Conservation (phyloP, 2,888 invertebrate genomes). For the Lycaena phlaeas region DNA sequence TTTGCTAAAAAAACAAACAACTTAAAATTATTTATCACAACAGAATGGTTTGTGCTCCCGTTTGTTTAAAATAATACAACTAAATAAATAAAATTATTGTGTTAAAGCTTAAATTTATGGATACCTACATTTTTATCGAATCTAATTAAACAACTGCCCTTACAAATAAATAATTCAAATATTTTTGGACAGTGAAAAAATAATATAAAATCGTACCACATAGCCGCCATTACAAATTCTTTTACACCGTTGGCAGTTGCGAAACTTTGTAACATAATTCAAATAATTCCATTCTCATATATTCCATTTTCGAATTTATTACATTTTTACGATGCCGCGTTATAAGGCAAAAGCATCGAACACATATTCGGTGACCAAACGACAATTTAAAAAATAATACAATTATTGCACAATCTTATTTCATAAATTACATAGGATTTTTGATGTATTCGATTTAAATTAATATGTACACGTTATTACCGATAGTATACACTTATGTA, state of each 20-base stretch:
- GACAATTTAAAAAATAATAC: conserved; percentile 11
- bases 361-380: conserved; percentile 20
- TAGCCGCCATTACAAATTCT: background rate
- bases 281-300: conserved; percentile 16
- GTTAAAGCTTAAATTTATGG: conserved; percentile 49
- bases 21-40: conserved; percentile 67
- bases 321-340: background rate
- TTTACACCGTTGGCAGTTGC: conserved; percentile 10
- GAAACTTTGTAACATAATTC: conserved; percentile 10
- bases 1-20: conserved; percentile 14
- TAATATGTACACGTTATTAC: conserved; percentile 14
- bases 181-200: conserved; percentile 1
- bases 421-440: conserved; percentile 8
- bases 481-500: conserved; percentile 9
- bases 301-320: conserved; percentile 1
- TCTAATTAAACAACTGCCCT: conserved; percentile 9
- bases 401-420: conserved; percentile 20
- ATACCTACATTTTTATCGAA: conserved; percentile 7
- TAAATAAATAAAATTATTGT: conserved; percentile 16
- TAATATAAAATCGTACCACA: conserved; percentile 1
- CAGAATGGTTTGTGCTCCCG: conserved; percentile 57
- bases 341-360: conserved; percentile 1
- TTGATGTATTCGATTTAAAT: conserved; percentile 1
- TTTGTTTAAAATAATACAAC: conserved; percentile 20
- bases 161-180: conserved; percentile 7